These are phyloP conservation scores for Podiceps cristatus DNA, from an alignment of 2,113 vertebrate species.

Conservation along the genomic window DNA sequence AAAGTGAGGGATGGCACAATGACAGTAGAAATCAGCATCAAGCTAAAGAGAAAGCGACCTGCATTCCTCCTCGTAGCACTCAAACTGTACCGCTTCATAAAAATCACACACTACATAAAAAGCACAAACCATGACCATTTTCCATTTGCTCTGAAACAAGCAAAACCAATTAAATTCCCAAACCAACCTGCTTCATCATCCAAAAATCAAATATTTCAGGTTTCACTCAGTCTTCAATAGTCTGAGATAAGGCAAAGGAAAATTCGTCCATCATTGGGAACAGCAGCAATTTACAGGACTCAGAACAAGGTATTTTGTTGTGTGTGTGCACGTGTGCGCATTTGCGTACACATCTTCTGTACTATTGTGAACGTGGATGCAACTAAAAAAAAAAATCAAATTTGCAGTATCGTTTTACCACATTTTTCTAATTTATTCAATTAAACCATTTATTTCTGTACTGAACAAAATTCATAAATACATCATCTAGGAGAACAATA, in stretches of 20 bases:
- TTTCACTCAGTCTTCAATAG: slow-evolving; percentile 62
- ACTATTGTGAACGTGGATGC: background rate
- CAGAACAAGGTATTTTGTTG: slow-evolving; percentile 33
- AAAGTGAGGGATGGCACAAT: background rate
- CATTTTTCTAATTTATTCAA: slow-evolving; percentile 75
- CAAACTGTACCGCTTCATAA: background rate
- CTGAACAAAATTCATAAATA: slow-evolving; percentile 81
- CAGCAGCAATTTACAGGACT: slow-evolving; percentile 81
- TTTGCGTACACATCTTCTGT: background rate
- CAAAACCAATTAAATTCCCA: slow-evolving; percentile 54
- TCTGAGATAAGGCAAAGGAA: slow-evolving; percentile 85
- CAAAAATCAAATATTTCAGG: slow-evolving; percentile 59
- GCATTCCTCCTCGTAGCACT: background rate
- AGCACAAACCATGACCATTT: background rate
- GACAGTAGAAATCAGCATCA: background rate
- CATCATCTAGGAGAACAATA: slow-evolving; percentile 74
- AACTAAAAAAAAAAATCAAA: slow-evolving; percentile 38
- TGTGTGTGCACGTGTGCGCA: background rate
- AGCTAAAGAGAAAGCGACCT: background rate
- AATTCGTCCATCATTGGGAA: slow-evolving; percentile 54
- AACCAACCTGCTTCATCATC: slow-evolving; percentile 40
- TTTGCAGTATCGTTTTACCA: slow-evolving; percentile 47
- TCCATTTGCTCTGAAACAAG: slow-evolving; percentile 80
- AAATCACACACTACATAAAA: background rate
- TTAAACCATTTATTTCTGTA: slow-evolving; percentile 64